Percentiles rank a stretch among this genome's conserved stretches.
Conservation (phyloP, 2,113 vertebrate species). For the Triplophysa rosa region DNA sequence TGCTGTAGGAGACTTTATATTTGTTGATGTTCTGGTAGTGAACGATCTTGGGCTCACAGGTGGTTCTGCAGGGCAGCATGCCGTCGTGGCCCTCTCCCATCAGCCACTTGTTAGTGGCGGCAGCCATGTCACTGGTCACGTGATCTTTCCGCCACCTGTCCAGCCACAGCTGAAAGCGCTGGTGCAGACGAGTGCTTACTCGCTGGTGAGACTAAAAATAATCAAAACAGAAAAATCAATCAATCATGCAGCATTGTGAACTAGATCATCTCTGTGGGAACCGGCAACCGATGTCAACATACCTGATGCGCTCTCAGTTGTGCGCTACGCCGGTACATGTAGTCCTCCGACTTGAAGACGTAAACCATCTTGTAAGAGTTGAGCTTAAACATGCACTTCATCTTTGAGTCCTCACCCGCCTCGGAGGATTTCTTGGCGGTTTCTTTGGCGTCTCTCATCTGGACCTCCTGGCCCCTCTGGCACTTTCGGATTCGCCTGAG, state of each 20-base stretch:
- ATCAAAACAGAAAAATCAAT: neutral
- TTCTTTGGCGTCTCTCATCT: slow-evolving; percentile 86
- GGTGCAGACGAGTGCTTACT: slow-evolving; percentile 91
- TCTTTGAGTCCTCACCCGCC: slow-evolving; percentile 81
- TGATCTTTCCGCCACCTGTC: slow-evolving; percentile 91
- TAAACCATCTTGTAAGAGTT: slow-evolving; percentile 99
- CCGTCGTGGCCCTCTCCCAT: slow-evolving; percentile 91
- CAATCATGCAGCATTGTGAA: neutral
- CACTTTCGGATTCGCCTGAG: slow-evolving; percentile 91
- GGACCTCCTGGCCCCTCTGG: slow-evolving; percentile 92
- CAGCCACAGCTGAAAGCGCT: slow-evolving; percentile 90
- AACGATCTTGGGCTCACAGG: slow-evolving; percentile 83
- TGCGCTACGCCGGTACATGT: slow-evolving; percentile 96
- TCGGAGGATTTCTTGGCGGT: slow-evolving; percentile 79
- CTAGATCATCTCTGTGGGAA: neutral
- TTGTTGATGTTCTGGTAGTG: slow-evolving; percentile 95
- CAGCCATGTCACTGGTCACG: slow-evolving; percentile 88
- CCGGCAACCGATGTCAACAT: neutral
- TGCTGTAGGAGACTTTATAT: slow-evolving; percentile 90
- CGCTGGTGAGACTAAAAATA: slow-evolving; percentile 85
- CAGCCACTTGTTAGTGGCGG: slow-evolving; percentile 86
- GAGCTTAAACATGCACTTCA: slow-evolving; percentile 97
- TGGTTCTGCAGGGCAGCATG: slow-evolving; percentile 89
- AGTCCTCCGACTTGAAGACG: slow-evolving; percentile 98
- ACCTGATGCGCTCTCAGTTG: slow-evolving; percentile 95